Evolutionary conservation across 1,140 invertebrate genomes (phyloP).

Genomic region (Pseudachorutes palmiensis): DNA sequence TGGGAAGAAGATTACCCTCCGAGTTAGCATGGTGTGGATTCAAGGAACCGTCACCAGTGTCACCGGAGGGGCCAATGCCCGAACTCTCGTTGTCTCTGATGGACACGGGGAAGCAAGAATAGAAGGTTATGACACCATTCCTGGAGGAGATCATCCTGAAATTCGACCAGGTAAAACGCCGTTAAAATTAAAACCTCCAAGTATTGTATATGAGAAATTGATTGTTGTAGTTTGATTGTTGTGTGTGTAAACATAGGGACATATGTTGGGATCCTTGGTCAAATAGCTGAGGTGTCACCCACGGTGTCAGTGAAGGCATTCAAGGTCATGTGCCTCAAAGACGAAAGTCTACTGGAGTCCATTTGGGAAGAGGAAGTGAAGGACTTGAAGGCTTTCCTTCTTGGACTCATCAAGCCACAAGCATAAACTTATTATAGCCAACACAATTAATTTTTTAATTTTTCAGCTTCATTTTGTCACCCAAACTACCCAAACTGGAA

Average conservation of each 20-base stretch:
- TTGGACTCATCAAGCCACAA: not conserved
- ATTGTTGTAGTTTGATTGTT: no score
- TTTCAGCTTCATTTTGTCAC: no score
- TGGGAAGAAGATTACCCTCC: not conserved
- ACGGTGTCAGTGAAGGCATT: not conserved
- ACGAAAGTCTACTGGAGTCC: not conserved
- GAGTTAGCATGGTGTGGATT: not conserved
- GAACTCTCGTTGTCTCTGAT: not conserved
- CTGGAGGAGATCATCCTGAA: not conserved
- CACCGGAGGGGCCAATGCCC: not conserved
- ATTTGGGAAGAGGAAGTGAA: slow-evolving; percentile 2
- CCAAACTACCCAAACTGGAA: no score
- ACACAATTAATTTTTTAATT: no score
- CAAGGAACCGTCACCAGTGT: not conserved
- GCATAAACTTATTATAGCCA: not conserved
- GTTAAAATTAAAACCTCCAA: not conserved
- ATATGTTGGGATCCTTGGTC: not conserved
- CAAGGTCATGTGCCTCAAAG: not conserved
- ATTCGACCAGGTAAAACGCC: not conserved
- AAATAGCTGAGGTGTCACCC: not conserved
- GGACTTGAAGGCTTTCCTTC: not conserved
- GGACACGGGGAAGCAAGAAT: not conserved
- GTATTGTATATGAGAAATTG: no score
- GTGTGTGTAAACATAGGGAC: no score
- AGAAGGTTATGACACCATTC: not conserved